Evolutionary conservation across 2,113 vertebrate genomes (phyloP).

Genomic region (Symphodus melops): DNA sequence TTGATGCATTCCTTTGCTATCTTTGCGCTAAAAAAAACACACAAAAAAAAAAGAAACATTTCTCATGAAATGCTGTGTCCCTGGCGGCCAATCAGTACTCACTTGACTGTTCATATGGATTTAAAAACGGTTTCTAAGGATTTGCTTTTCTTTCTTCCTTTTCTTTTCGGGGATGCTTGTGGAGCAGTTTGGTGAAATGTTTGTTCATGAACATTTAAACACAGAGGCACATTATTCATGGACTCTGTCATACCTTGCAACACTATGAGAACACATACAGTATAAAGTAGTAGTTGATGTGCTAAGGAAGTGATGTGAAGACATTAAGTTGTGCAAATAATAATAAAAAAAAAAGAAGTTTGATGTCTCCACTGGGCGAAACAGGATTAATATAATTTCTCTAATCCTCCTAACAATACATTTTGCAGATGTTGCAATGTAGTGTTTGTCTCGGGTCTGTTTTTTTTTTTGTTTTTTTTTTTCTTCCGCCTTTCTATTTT

Average conservation of each 20-base stretch:
- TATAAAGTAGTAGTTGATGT: constrained; percentile 58
- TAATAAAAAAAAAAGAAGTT: constrained; percentile 73
- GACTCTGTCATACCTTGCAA: constrained; percentile 47
- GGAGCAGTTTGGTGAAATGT: not conserved
- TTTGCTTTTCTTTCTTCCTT: not conserved
- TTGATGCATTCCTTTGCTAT: constrained; percentile 77
- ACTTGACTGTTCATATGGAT: constrained; percentile 53
- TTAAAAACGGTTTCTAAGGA: constrained; percentile 53
- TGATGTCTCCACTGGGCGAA: constrained; percentile 86
- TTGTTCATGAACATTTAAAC: constrained; percentile 54
- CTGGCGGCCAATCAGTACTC: constrained; percentile 65
- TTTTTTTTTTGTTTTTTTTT: constrained; percentile 64
- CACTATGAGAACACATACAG: constrained; percentile 54
- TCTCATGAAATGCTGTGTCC: constrained; percentile 66
- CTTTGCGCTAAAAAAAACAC: constrained; percentile 73
- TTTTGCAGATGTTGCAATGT: constrained; percentile 81
- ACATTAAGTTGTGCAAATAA: constrained; percentile 48
- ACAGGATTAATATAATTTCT: constrained; percentile 81
- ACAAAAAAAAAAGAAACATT: constrained; percentile 45
- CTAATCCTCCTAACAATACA: constrained; percentile 81
- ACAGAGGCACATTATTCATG: constrained; percentile 55
- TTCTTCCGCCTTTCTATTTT: constrained; percentile 69
- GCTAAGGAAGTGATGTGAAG: constrained; percentile 61
- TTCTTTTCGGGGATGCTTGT: not conserved
- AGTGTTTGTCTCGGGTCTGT: constrained; percentile 70